phyloP scores from a whole-genome alignment of 2,113 vertebrate species.

The Lophochroa leadbeateri region DNA sequence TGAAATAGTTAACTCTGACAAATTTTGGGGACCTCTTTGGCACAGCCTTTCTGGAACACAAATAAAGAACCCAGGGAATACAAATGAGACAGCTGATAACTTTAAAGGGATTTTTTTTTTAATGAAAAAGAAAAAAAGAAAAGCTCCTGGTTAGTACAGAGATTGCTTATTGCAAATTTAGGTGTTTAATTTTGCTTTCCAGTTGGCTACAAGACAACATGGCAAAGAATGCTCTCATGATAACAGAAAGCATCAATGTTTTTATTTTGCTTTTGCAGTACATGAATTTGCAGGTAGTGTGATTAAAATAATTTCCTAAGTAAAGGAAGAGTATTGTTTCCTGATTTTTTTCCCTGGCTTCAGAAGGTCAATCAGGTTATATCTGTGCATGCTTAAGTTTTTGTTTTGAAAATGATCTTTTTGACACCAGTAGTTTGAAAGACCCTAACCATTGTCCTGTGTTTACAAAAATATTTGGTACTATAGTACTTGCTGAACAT shows the following conservation, averaged over 20 bases:
- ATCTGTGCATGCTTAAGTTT: neutral
- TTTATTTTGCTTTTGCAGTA: neutral
- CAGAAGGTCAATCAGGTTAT: neutral
- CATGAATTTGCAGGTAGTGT: neutral
- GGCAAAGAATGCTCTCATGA: neutral
- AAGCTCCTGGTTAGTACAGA: neutral
- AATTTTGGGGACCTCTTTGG: conserved; percentile 41
- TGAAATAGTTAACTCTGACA: conserved; percentile 63
- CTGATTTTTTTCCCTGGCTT: neutral
- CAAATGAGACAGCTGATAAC: neutral
- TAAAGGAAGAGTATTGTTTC: neutral
- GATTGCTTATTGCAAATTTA: neutral
- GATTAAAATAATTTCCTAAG: neutral
- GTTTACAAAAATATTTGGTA: neutral
- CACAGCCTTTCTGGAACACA: conserved; percentile 25
- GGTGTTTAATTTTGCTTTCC: conserved; percentile 35
- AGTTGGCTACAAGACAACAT: neutral
- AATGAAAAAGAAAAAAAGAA: neutral
- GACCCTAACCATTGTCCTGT: neutral
- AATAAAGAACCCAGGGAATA: neutral
- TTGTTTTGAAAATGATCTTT: neutral
- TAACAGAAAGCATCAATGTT: neutral
- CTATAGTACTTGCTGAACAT: neutral
- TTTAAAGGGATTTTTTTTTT: neutral
- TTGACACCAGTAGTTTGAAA: neutral